Evolutionary conservation across 1,140 invertebrate species (phyloP).

Genomic region (Teleopsis dalmanni): DNA sequence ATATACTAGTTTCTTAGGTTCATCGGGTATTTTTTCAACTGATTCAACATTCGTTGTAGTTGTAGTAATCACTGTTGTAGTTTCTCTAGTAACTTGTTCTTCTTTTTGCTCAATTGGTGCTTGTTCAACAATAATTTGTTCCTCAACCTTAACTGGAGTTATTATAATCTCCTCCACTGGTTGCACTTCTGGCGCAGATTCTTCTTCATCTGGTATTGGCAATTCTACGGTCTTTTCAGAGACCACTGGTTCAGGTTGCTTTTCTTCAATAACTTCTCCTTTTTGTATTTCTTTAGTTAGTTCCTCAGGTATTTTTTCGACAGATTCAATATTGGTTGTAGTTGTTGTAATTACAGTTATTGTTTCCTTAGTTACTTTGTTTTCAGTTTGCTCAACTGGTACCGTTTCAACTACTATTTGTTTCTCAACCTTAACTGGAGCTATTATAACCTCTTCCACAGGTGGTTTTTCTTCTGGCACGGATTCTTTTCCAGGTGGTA

Average conservation of each 20-base stretch:
- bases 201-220: too few relatives aligned
- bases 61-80: not conserved
- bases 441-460: too few relatives aligned
- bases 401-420: slow-evolving; percentile 46
- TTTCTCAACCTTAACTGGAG: slow-evolving; percentile 40
- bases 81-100: not conserved
- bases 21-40: slow-evolving; percentile 1
- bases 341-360: not conserved
- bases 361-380: slow-evolving; percentile 21
- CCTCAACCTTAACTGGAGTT: too few relatives aligned
- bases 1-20: slow-evolving; percentile 22
- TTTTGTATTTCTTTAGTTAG: not conserved
- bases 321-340: not conserved
- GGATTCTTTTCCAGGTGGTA: too few relatives aligned
- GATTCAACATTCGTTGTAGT: slow-evolving; percentile 15
- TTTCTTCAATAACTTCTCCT: not conserved
- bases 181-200: too few relatives aligned
- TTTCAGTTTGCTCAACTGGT: slow-evolving; percentile 45
- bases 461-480: slow-evolving; percentile 38
- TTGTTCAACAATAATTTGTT: too few relatives aligned
- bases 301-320: not conserved
- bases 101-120: too few relatives aligned
- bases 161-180: too few relatives aligned
- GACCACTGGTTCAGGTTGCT: not conserved
- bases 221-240: too few relatives aligned